Evolutionary conservation across 2,888 invertebrate species (phyloP), one percentile per base, ranked within the genome.

Genomic region (Napeogenes inachia): DNA sequence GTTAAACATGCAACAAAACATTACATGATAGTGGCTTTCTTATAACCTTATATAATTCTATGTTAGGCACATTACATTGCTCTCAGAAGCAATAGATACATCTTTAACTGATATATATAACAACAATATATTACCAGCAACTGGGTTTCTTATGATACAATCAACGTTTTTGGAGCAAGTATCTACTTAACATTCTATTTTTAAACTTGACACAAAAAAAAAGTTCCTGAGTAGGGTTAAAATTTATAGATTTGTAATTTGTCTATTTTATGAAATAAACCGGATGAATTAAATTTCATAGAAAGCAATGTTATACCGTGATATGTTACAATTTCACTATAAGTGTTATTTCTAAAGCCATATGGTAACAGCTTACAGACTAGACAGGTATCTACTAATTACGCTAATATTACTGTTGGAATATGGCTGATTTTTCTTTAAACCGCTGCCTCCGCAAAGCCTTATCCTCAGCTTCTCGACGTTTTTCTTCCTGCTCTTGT

Each of bases 401-500:
- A 59, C 61, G 65, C 65, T 57, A 61, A 61, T 71, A 75, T 82
- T 73, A 85, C 64, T 85, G 85, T 80, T 90, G 88, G 75, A 98
- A 98, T 77, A 97, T 85, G 55, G 96, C 95, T 47, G 97, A 96
- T 82, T 96, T 97, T 84, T 97, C 95, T 83, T 96, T 94, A 83
- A 98, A 98, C 76, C 95, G 94, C 76, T 94, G 94, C 79, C 94
- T 93, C 70, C 98, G 92, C 65, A 93, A 88, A 33, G 95, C 95
- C 75, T 94, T 95, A 72, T 97, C 97, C 78, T 98, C 97, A 62
- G 96, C 96, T 74, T 95, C 93, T 59, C 94, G 92, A 68, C 95
- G 94, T 72, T 96, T 93, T 75, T 97, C 96, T 77, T 98, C 97
- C 79, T 98, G 97, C 80, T 98, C 98, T 82, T 95, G 94, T 65